Conservation (phyloP, 2,113 vertebrate species). For the Tautogolabrus adspersus region DNA sequence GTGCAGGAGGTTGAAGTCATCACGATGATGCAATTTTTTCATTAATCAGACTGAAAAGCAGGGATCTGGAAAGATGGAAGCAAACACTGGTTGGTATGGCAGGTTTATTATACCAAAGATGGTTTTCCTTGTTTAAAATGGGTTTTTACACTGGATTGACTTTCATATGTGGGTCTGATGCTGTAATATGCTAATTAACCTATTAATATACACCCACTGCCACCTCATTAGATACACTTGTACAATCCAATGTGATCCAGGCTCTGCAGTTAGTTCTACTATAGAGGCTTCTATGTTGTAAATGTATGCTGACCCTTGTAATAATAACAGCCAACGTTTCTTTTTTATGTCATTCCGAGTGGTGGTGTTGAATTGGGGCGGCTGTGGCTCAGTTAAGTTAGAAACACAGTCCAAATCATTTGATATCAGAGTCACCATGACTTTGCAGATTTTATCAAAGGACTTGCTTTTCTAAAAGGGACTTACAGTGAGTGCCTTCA, state of each 20-base stretch:
- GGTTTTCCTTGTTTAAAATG: constrained; percentile 11
- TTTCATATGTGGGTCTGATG: constrained; percentile 22
- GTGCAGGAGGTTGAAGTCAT: constrained; percentile 44
- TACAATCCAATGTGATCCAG: neutral
- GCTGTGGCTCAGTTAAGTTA: no score
- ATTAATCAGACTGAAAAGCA: constrained; percentile 32
- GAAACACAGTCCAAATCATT: no score
- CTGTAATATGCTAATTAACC: constrained; percentile 27
- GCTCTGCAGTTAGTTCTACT: neutral
- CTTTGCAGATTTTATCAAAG: no score
- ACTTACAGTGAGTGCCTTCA: neutral
- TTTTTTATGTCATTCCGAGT: no score
- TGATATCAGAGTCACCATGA: no score
- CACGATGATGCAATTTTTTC: constrained; percentile 32
- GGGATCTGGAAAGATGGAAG: constrained; percentile 34
- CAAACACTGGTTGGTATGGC: constrained; percentile 28
- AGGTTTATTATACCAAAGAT: constrained; percentile 2
- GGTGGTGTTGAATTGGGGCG: no score
- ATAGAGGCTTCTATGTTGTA: neutral
- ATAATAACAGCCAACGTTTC: neutral
- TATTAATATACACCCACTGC: neutral
- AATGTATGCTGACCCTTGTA: neutral
- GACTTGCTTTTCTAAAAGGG: neutral
- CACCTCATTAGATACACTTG: neutral
- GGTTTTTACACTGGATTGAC: neutral